phyloP scores from a whole-genome alignment of 1,140 invertebrate species.

The Neotoxoptera formosana region DNA sequence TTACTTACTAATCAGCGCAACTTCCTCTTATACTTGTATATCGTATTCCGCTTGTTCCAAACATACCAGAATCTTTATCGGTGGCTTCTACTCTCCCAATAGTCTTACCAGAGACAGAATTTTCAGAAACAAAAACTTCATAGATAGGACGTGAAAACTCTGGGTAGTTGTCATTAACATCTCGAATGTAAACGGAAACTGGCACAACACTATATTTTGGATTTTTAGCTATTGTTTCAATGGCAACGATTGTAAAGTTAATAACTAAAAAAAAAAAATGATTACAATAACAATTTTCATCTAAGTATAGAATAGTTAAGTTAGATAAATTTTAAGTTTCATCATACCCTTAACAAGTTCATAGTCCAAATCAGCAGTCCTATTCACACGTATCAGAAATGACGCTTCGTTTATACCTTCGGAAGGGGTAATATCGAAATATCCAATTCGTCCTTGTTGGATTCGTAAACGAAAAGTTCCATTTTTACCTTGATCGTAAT shows the following conservation, averaged over 20 bases:
- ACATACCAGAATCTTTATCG: slow-evolving; percentile 85
- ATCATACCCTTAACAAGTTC: slow-evolving; percentile 73
- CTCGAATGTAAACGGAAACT: slow-evolving; percentile 84
- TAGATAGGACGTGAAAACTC: slow-evolving; percentile 83
- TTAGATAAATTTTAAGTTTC: not conserved
- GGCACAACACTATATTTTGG: slow-evolving; percentile 83
- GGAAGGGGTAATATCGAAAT: slow-evolving; percentile 89
- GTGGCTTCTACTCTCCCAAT: slow-evolving; percentile 83
- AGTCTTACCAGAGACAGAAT: slow-evolving; percentile 81
- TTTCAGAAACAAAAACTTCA: slow-evolving; percentile 80
- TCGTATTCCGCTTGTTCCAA: slow-evolving; percentile 84
- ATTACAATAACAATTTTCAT: too few relatives aligned
- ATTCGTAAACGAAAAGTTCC: slow-evolving; percentile 87
- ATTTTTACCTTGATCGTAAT: slow-evolving; percentile 93
- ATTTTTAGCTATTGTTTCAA: slow-evolving; percentile 77
- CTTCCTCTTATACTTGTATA: slow-evolving; percentile 83
- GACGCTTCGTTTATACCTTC: slow-evolving; percentile 91
- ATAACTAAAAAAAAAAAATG: slow-evolving; percentile 69
- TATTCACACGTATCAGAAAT: slow-evolving; percentile 88
- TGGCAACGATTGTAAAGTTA: slow-evolving; percentile 86
- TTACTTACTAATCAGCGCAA: slow-evolving; percentile 83
- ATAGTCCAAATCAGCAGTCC: slow-evolving; percentile 84
- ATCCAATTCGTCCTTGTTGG: slow-evolving; percentile 78
- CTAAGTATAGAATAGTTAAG: not conserved
- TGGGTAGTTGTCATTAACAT: slow-evolving; percentile 94